Evolutionary conservation across 2,888 invertebrate genomes (phyloP).

Genomic region (Ichneumoninae sp.): DNA sequence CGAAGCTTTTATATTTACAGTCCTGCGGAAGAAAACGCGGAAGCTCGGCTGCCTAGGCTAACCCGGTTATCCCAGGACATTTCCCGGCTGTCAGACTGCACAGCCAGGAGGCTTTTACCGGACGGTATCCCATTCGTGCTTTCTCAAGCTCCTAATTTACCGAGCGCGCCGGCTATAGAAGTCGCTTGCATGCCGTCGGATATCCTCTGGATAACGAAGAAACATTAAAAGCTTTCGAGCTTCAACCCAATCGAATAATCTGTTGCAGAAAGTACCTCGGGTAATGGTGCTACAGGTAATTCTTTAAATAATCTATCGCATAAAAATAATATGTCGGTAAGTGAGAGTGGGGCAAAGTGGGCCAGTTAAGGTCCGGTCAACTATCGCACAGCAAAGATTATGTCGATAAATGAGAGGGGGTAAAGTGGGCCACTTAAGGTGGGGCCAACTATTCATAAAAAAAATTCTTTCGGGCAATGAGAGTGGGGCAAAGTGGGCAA

Average conservation of each 20-base stretch:
- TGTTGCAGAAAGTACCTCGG: background rate
- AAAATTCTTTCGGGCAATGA: too few relatives aligned
- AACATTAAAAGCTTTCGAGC: background rate
- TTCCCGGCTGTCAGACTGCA: conserved; percentile 55
- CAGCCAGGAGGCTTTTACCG: conserved; percentile 4
- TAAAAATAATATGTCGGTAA: too few relatives aligned
- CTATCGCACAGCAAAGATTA: too few relatives aligned
- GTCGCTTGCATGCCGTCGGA: background rate
- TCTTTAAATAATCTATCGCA: too few relatives aligned
- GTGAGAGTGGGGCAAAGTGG: too few relatives aligned
- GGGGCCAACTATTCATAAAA: too few relatives aligned
- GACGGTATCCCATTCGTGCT: conserved; percentile 7
- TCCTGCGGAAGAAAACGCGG: conserved; percentile 44
- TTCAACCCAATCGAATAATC: background rate
- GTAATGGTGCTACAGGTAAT: too few relatives aligned
- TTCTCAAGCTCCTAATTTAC: conserved; percentile 12
- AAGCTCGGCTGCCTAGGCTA: conserved; percentile 39
- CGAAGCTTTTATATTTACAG: conserved; percentile 53
- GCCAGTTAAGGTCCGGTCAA: too few relatives aligned
- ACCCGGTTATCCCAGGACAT: conserved; percentile 63
- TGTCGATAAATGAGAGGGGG: too few relatives aligned
- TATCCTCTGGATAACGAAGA: background rate
- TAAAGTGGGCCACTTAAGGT: too few relatives aligned
- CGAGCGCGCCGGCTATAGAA: background rate
- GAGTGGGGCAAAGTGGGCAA: too few relatives aligned